These are phyloP conservation scores for Echinometra lucunter DNA, from an alignment of 53 echinoderm and acorn worm species.

Conservation along the genomic window DNA sequence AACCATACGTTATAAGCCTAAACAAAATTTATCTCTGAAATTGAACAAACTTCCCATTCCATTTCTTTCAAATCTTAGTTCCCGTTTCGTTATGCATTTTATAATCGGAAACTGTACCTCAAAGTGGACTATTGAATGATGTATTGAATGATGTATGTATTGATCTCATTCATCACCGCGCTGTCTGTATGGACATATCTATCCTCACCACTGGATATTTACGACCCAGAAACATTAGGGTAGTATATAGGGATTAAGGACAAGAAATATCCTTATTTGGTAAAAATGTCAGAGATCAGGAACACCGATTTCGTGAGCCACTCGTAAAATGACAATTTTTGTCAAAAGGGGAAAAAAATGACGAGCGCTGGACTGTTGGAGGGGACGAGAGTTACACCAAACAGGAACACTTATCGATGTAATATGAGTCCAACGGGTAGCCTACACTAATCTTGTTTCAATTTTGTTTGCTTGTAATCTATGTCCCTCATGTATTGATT, in stretches of 20 bases:
- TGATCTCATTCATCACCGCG: not conserved
- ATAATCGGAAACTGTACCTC: not conserved
- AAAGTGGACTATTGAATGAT: too few species aligned
- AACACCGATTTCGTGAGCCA: slow-evolving; percentile 13
- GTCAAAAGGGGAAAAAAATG: not conserved
- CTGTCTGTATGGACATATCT: not conserved
- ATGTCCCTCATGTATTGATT: not conserved
- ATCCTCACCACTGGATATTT: not conserved
- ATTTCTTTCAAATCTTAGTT: not conserved
- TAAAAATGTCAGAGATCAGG: slow-evolving; percentile 40
- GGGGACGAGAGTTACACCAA: not conserved
- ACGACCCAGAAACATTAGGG: not conserved
- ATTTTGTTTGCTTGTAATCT: not conserved
- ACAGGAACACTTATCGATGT: not conserved
- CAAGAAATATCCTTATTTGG: slow-evolving; percentile 24
- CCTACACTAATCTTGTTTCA: not conserved
- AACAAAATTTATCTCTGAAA: not conserved
- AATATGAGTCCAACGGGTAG: not conserved
- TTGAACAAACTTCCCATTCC: not conserved
- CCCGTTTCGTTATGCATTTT: not conserved
- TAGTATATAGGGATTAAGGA: not conserved
- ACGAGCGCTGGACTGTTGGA: not conserved
- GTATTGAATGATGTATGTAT: not conserved
- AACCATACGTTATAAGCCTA: not conserved
- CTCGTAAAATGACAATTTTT: slow-evolving; percentile 44